Conservation (phyloP, 1,140 invertebrate species). For the Dermatophagoides farinae region DNA sequence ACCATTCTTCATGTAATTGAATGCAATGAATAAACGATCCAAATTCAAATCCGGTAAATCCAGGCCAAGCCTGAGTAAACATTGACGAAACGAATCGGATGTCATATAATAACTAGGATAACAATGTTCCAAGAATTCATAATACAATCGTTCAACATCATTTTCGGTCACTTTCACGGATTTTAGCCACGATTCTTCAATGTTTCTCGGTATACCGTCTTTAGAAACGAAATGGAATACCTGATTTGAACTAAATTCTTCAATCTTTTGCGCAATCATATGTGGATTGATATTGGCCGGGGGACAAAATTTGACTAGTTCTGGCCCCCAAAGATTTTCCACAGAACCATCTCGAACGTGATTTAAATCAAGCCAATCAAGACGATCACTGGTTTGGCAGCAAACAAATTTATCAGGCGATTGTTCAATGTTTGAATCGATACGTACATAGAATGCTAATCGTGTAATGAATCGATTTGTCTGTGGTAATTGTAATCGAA, state of each 20-base stretch:
- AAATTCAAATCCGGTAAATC: slow-evolving; percentile 16
- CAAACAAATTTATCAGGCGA: background rate
- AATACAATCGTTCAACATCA: slow-evolving; percentile 7
- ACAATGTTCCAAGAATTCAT: slow-evolving; percentile 14
- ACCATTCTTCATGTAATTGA: slow-evolving; percentile 6
- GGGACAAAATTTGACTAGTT: background rate
- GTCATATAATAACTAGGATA: slow-evolving; percentile 13
- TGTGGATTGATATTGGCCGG: background rate
- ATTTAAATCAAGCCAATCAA: background rate
- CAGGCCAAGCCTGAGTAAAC: slow-evolving; percentile 17
- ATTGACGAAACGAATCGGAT: slow-evolving; percentile 9
- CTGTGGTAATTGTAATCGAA: slow-evolving; percentile 11
- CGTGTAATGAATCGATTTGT: background rate
- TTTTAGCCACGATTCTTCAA: slow-evolving; percentile 11
- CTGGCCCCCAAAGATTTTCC: background rate
- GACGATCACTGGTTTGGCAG: background rate
- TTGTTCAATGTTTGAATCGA: too few relatives aligned
- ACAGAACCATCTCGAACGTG: background rate
- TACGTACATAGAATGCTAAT: background rate
- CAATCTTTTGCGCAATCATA: background rate
- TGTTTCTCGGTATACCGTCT: background rate
- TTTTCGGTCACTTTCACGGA: background rate
- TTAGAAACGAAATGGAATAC: slow-evolving; percentile 2
- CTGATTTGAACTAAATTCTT: slow-evolving; percentile 6
- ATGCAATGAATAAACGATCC: slow-evolving; percentile 8